Percentiles rank a stretch among this genome's conserved stretches.
Evolutionary conservation across 2,888 invertebrate species (phyloP).

Genomic region (Cantharis rufa): DNA sequence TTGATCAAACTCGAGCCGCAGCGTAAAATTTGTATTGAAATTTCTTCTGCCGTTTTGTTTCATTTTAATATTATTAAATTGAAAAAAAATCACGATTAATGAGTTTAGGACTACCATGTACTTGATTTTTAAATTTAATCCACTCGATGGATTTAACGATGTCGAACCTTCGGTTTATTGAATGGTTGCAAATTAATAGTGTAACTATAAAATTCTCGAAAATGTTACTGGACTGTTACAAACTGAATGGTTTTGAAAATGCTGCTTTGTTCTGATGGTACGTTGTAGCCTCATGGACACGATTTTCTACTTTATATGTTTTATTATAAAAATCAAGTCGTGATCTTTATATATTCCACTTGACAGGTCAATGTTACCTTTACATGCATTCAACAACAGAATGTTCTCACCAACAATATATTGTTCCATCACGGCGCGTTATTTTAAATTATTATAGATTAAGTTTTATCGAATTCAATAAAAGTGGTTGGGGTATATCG

Average conservation of each 20-base stretch:
- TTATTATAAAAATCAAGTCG: constrained; percentile 19
- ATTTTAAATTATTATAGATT: background rate
- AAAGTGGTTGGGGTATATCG: background rate
- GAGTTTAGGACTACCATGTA: background rate
- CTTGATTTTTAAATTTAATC: background rate
- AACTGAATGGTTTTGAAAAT: constrained; percentile 6
- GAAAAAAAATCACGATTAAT: background rate
- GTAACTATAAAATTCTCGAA: constrained; percentile 1
- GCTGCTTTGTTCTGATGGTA: constrained; percentile 9
- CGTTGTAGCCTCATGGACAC: constrained; percentile 10
- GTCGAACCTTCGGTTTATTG: background rate
- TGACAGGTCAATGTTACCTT: constrained; percentile 18
- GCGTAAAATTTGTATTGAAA: background rate
- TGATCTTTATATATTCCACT: constrained; percentile 14
- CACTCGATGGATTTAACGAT: background rate
- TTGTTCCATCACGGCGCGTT: background rate
- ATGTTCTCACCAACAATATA: background rate
- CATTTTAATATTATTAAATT: background rate
- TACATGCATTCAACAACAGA: background rate
- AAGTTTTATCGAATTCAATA: background rate
- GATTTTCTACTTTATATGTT: constrained; percentile 19
- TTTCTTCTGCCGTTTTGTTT: background rate
- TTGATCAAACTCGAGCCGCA: background rate
- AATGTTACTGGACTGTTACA: background rate
- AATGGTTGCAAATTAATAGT: background rate